A percentile compares a stretch with the other conserved stretches of the same genome.
Conservation (phyloP, 2,888 invertebrate species). For the Ceraclea dissimilis region DNA sequence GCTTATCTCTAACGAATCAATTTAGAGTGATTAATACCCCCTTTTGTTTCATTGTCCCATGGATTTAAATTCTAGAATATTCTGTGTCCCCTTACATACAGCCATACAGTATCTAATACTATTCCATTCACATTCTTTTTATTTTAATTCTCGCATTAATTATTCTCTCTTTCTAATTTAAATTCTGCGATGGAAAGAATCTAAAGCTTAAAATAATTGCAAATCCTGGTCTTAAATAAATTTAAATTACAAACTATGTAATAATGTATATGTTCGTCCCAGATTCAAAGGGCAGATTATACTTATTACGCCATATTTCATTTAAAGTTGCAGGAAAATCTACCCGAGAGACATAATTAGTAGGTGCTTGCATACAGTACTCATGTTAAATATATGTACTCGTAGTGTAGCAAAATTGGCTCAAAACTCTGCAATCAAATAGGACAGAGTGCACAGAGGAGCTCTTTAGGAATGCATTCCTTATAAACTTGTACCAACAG, state of each 20-base stretch:
- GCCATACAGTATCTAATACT: background rate
- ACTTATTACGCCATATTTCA: no score
- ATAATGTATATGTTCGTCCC: background rate
- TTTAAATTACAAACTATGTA: background rate
- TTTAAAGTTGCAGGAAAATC: no score
- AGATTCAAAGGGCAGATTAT: background rate
- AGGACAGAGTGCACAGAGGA: no score
- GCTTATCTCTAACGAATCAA: conserved; percentile 22
- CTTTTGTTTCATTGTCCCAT: conserved; percentile 10
- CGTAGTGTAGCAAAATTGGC: no score
- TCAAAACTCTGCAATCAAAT: no score
- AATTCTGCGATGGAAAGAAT: background rate
- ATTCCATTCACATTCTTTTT: background rate
- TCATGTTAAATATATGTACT: no score
- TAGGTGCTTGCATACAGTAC: no score
- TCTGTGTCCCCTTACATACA: background rate
- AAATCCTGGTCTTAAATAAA: background rate
- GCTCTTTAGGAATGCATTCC: no score
- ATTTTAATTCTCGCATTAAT: background rate
- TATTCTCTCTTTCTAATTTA: background rate
- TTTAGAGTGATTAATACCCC: conserved; percentile 22
- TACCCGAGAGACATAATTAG: no score
- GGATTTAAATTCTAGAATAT: background rate
- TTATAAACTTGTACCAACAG: no score
- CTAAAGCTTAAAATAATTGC: background rate